Evolutionary conservation across 2,113 vertebrate species (phyloP).

Genomic region (Poicephalus meyeri): DNA sequence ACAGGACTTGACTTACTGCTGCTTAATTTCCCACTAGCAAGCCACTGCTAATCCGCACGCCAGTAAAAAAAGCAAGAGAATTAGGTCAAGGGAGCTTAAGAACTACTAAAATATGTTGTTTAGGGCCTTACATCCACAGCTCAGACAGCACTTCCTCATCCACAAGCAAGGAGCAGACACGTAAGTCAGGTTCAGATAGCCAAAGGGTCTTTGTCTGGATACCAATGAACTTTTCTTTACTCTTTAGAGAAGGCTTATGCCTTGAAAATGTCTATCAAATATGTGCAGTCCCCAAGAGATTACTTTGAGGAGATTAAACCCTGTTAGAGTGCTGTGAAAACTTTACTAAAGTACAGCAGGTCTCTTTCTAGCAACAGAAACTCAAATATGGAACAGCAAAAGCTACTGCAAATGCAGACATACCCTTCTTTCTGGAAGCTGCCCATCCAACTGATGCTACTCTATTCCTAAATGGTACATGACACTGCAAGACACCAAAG

Average conservation of each 20-base stretch:
- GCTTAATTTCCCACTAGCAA: slow-evolving; percentile 24
- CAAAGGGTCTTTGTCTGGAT: neutral
- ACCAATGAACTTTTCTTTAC: neutral
- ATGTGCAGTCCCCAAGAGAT: neutral
- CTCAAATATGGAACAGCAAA: neutral
- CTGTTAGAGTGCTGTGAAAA: neutral
- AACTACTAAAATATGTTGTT: neutral
- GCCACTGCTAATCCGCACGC: neutral
- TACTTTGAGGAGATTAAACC: neutral
- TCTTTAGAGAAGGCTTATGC: neutral
- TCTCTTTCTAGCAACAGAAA: neutral
- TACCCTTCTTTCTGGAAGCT: neutral
- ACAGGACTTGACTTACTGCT: slow-evolving; percentile 42
- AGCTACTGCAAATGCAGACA: neutral
- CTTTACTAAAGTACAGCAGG: neutral
- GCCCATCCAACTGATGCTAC: neutral
- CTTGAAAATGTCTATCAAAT: neutral
- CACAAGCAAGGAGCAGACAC: neutral
- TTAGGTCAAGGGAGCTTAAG: slow-evolving; percentile 49
- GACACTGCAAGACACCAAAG: neutral
- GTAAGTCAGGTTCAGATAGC: neutral
- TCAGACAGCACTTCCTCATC: slow-evolving; percentile 19
- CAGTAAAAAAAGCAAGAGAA: neutral
- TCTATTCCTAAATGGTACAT: neutral
- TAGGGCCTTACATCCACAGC: neutral